Evolutionary conservation across 2,797 vertebrate species (phyloP).

Genomic region (Percopsis omiscomaycus): DNA sequence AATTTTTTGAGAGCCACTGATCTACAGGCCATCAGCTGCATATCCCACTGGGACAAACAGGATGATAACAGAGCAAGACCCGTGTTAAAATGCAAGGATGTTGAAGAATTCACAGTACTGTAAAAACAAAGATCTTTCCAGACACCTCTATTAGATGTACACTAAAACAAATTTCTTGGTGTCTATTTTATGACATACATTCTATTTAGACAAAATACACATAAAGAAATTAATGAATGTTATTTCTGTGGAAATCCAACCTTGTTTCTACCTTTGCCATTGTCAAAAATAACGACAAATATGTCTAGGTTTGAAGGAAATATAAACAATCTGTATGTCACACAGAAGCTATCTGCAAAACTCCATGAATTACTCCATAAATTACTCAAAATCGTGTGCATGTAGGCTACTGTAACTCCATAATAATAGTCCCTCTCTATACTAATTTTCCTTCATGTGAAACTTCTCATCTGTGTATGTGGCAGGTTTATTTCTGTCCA

Average conservation of each 20-base stretch:
- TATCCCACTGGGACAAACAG: constrained; percentile 4
- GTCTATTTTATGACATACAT: neutral
- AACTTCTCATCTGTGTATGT: constrained; percentile 52
- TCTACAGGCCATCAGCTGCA: constrained; percentile 8
- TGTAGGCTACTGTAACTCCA: neutral
- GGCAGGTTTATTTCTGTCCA: constrained; percentile 73
- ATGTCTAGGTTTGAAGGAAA: neutral
- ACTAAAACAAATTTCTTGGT: too few relatives aligned
- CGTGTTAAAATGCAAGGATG: constrained; percentile 2
- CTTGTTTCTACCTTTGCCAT: neutral
- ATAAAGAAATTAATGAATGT: neutral
- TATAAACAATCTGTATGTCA: neutral
- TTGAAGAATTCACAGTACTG: constrained; percentile 4
- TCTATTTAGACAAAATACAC: neutral
- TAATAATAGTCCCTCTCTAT: constrained; percentile 7
- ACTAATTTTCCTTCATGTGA: constrained; percentile 50
- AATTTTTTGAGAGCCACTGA: too few relatives aligned
- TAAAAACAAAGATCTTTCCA: neutral
- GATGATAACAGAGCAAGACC: constrained; percentile 10
- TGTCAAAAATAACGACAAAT: neutral
- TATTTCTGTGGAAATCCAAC: neutral
- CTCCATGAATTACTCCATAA: too few relatives aligned
- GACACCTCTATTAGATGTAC: neutral
- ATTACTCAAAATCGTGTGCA: neutral
- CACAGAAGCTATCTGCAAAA: neutral